Conservation (phyloP, 2,113 vertebrate species). For the Lagenorhynchus albirostris region DNA sequence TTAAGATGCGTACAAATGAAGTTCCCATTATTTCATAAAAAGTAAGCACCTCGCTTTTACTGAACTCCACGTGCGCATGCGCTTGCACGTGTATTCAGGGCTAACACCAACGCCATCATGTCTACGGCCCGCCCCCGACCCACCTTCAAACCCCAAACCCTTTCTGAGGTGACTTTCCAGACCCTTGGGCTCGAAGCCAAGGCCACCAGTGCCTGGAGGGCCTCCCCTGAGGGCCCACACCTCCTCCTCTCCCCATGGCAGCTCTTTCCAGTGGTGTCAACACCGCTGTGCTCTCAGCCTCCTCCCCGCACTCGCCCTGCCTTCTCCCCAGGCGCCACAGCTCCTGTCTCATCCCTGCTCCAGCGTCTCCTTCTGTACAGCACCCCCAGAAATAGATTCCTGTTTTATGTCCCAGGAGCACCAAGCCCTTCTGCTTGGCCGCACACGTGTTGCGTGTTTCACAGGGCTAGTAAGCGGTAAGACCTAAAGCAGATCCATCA, state of each 20-base stretch:
- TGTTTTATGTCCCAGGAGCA: not conserved
- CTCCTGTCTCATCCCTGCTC: not conserved
- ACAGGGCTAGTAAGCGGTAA: not conserved
- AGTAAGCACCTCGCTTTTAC: not conserved
- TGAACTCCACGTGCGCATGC: not conserved
- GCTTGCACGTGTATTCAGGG: not conserved
- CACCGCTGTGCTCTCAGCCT: not conserved
- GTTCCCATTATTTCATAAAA: not conserved
- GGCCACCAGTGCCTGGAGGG: no score
- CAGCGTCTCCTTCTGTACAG: not conserved
- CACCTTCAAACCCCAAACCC: not conserved
- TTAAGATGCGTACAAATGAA: not conserved
- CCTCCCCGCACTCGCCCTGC: not conserved
- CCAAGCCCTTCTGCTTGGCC: not conserved
- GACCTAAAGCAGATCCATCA: not conserved
- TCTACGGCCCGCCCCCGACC: rapidly evolving
- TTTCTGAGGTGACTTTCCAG: not conserved
- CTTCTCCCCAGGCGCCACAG: not conserved
- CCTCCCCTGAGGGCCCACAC: not conserved
- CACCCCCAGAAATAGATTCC: not conserved
- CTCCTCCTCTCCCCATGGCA: not conserved
- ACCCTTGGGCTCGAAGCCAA: not conserved
- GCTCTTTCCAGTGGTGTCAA: not conserved
- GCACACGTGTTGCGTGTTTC: not conserved
- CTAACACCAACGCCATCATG: not conserved